Base-by-base conservation (phyloP, 2,797 vertebrate species). In the Catharus ustulatus region DNA sequence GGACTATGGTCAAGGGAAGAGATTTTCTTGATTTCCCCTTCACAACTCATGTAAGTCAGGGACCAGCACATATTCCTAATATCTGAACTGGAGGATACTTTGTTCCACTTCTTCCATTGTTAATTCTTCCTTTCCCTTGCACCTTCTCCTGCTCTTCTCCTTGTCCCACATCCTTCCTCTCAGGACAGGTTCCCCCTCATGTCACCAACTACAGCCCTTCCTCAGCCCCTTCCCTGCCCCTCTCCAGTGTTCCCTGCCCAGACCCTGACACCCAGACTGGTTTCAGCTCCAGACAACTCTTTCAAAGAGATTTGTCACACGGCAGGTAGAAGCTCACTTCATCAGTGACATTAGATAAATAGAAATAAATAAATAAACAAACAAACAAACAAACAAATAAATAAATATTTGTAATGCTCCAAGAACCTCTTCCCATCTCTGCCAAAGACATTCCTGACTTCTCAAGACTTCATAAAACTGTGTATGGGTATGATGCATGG, bases 121-220 rank as follows among this genome's bases (percentile, higher is more conserved):
- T 58, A 29, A 17, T 55, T 67, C 38, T 45, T 48, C 10, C 12
- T 80, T 68, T 4, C 10, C 3, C 15, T 76, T 66, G 21, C 21
- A 22, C 10, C 5, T 57, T 43, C 5, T 9, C 6, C 22, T 36
- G 22, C 23, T 79, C 63, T 78, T 48, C 46, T 40, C 13, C 36
- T 49, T 5, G 0, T 4, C 8, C 24, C 13, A 7, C 6, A 48
- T 11, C 4, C 11, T n/a, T 79, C 40, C 16, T 24, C 36, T 72
- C 14, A 62, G 13, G 67, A 30, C 8, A 5, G 15, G 27, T 26
- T 2, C 16, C 29, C 36, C 26, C 22, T 55, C 26, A 7, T 8
- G 6, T 30, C 14, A 2, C 5, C n/a, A 4, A 14, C 6, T 12
- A 34, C 21, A 77, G 38, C 15, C 32, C 18, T 40, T 43, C 11